Evolutionary conservation across 2,888 invertebrate genomes (phyloP).

Genomic region (Gasteruption jaculator): DNA sequence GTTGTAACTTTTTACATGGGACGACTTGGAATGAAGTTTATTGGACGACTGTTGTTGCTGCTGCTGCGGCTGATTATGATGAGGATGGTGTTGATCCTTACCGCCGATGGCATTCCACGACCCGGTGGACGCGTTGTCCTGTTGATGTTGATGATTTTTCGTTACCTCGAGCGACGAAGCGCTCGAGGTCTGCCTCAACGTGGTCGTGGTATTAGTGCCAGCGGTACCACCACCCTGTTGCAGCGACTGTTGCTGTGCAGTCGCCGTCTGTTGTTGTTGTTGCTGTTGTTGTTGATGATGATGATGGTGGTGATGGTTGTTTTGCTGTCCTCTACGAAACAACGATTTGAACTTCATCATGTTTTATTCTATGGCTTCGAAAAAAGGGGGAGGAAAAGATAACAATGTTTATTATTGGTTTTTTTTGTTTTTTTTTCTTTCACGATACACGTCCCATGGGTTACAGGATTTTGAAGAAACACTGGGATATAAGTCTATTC

Average conservation of each 20-base stretch:
- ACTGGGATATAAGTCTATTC: too few relatives aligned
- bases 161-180: slow-evolving; percentile 66
- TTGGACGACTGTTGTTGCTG: slow-evolving; percentile 19
- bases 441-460: too few relatives aligned
- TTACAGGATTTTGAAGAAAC: too few relatives aligned
- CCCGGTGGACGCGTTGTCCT: too few relatives aligned
- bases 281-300: slow-evolving; percentile 42
- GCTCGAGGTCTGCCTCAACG: slow-evolving; percentile 59
- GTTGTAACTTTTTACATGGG: too few relatives aligned
- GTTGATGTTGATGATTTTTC: too few relatives aligned
- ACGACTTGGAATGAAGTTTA: slow-evolving; percentile 47
- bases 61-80: too few relatives aligned
- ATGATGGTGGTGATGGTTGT: slow-evolving; percentile 39
- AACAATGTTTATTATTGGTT: too few relatives aligned
- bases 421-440: too few relatives aligned
- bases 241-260: slow-evolving; percentile 41
- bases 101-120: slow-evolving; percentile 18
- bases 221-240: too few relatives aligned
- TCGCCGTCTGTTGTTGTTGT: slow-evolving; percentile 40
- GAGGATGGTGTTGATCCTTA: slow-evolving; percentile 18
- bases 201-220: slow-evolving; percentile 30
- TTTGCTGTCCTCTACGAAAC: slow-evolving; percentile 78
- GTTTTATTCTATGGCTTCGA: too few relatives aligned
- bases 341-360: slow-evolving; percentile 91
- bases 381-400: too few relatives aligned